Evolutionary conservation across 2,113 vertebrate species (phyloP).

Genomic region (Lucifuga dentata): DNA sequence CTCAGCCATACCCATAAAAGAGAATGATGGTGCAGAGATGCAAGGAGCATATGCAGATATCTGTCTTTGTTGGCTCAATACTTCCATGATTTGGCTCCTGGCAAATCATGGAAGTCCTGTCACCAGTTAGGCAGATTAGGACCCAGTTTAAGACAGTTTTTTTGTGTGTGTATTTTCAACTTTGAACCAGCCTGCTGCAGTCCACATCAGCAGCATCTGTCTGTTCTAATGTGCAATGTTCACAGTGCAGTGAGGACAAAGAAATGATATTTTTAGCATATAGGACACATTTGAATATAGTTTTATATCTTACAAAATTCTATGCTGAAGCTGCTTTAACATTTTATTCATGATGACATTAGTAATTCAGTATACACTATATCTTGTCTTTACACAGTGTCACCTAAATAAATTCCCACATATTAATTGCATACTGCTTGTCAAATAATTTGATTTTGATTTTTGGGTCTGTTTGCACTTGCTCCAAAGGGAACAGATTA

Average conservation of each 20-base stretch:
- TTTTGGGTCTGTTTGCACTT: slow-evolving; percentile 19
- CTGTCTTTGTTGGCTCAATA: too few species aligned
- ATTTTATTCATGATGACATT: not conserved
- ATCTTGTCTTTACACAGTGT: not conserved
- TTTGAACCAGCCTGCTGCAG: not conserved
- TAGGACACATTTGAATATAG: slow-evolving; percentile 8
- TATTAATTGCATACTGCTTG: not conserved
- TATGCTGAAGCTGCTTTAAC: slow-evolving; percentile 3
- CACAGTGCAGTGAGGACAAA: not conserved
- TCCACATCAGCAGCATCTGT: slow-evolving; percentile 1
- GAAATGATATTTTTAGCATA: slow-evolving; percentile 7
- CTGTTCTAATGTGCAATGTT: not conserved
- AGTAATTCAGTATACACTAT: not conserved
- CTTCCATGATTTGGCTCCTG: too few species aligned
- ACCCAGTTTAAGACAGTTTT: too few species aligned
- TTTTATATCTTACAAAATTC: slow-evolving; percentile 2
- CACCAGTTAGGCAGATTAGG: too few species aligned
- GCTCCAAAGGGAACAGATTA: slow-evolving; percentile 40
- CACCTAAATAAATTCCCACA: slow-evolving; percentile 5
- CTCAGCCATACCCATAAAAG: too few species aligned
- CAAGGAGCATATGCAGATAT: too few species aligned
- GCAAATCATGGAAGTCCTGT: too few species aligned
- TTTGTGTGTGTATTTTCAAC: too few species aligned
- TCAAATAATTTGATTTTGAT: slow-evolving; percentile 19
- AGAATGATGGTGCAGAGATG: too few species aligned